Base-by-base conservation (phyloP, 2,113 vertebrate genomes). In the Sapayoa aenigma region DNA sequence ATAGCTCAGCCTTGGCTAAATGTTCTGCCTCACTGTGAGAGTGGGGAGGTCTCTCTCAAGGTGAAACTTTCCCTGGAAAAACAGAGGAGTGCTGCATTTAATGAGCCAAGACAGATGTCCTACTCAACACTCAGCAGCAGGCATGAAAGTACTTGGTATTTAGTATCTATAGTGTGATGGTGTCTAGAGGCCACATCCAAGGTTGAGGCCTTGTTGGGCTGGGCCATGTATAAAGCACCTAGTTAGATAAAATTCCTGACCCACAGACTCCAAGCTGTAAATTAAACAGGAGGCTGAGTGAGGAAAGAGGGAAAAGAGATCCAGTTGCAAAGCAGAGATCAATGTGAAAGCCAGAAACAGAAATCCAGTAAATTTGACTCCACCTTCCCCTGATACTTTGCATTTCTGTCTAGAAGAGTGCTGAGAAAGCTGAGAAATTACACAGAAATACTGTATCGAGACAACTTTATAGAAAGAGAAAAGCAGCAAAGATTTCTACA, bases 21-120 rank as follows among this genome's bases (percentile, higher is more conserved):
- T 72, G 73, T 79, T 63, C 59, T 65, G 55, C 49, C 33, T 91
- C 33, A 8, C 41, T 1, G 12, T 85, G 82, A 63, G 75, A 91
- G 60, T 60, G 82, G 75, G 72, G 79, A 97, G 52, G 60, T 88
- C 44, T 94, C 44, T 83, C 49, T 95, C 92, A 96, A 95, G 94
- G 95, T 96, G 93, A 93, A 94, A 56, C 56, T 62, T 93, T 60
- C 65, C 83, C 79, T 92, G 85, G 72, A 78, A 97, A 92, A 93
- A 27, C 33, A 71, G 82, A 80, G 87, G 83, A 95, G 85, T 68
- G 75, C 79, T 90, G 93, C 83, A 92, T 92, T 96, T 96, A 96
- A 95, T 96, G 90, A 95, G 85, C 90, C 93, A 96, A 90, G 94
- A 65, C 92, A 94, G 94, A 92, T 88, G 87, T 96, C 92, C 79